phyloP scores from a whole-genome alignment of 1,140 invertebrate genomes.

The Sitobion miscanthi region DNA sequence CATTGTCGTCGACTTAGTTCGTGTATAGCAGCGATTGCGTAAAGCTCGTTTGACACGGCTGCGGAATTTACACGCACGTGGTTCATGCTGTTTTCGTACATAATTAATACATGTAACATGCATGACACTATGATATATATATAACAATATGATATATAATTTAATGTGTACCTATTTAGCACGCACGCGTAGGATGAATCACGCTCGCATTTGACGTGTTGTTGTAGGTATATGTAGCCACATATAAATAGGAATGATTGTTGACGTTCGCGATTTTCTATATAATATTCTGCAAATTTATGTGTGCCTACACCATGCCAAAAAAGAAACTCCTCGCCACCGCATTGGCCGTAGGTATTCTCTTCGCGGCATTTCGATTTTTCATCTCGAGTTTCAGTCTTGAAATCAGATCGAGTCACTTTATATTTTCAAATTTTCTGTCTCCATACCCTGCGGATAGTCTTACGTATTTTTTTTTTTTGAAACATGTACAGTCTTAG shows the following conservation, averaged over 20 bases:
- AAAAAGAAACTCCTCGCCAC: not conserved
- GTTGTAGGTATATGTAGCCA: not conserved
- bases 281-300: not conserved
- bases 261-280: not conserved
- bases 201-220: not conserved
- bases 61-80: not conserved
- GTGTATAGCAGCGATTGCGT: not conserved
- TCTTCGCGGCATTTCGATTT: not conserved
- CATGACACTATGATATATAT: not conserved
- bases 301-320: not conserved
- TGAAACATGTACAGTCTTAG: not conserved
- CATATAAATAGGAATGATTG: not conserved
- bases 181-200: not conserved
- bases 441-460: not conserved
- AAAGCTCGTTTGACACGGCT: slow-evolving; percentile 13
- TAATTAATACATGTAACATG: slow-evolving; percentile 5
- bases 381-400: not conserved
- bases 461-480: not conserved
- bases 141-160: not conserved
- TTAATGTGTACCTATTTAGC: not conserved
- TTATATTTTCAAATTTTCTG: not conserved
- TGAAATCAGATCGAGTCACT: not conserved
- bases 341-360: not conserved
- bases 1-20: not conserved
- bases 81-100: slow-evolving; percentile 11